Evolutionary conservation across 2,797 vertebrate species (phyloP).

Genomic region (Trachops cirrhosus): DNA sequence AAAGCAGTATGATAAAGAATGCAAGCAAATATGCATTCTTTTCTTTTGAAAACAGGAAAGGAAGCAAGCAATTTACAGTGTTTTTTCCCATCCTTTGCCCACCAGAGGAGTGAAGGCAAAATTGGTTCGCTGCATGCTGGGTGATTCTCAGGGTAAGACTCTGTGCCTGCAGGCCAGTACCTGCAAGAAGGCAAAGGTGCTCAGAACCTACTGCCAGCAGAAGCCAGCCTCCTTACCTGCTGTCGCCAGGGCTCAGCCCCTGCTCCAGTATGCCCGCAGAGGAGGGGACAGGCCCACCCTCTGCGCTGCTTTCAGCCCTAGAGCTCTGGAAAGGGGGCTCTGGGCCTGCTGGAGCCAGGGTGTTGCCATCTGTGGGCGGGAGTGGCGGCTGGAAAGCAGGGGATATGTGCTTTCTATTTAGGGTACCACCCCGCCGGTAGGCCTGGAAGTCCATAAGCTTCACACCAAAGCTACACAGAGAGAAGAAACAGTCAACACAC

Average conservation of each 20-base stretch:
- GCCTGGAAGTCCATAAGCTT: conserved; percentile 93
- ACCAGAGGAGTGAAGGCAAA: background rate
- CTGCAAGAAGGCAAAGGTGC: background rate
- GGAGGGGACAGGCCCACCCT: conserved; percentile 83
- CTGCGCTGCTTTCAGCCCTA: conserved; percentile 85
- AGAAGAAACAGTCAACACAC: conserved; percentile 86
- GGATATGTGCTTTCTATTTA: conserved; percentile 97
- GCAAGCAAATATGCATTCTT: conserved; percentile 28
- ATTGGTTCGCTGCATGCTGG: background rate
- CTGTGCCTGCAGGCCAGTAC: background rate
- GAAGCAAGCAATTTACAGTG: conserved; percentile 21
- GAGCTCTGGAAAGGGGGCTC: conserved; percentile 86
- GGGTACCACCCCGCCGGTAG: conserved; percentile 92
- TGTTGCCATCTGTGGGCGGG: conserved; percentile 92
- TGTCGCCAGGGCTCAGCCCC: conserved; percentile 86
- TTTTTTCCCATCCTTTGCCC: background rate
- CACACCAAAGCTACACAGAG: conserved; percentile 93
- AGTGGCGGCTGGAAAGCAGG: conserved; percentile 98
- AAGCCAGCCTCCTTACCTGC: conserved; percentile 90
- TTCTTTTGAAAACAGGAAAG: conserved; percentile 38
- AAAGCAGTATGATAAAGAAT: background rate
- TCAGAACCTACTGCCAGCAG: conserved; percentile 51
- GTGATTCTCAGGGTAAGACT: background rate
- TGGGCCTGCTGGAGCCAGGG: conserved; percentile 78
- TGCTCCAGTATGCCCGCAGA: conserved; percentile 87